phyloP scores from a whole-genome alignment of 2,888 invertebrate genomes.

The Halictus quadricinctus region DNA sequence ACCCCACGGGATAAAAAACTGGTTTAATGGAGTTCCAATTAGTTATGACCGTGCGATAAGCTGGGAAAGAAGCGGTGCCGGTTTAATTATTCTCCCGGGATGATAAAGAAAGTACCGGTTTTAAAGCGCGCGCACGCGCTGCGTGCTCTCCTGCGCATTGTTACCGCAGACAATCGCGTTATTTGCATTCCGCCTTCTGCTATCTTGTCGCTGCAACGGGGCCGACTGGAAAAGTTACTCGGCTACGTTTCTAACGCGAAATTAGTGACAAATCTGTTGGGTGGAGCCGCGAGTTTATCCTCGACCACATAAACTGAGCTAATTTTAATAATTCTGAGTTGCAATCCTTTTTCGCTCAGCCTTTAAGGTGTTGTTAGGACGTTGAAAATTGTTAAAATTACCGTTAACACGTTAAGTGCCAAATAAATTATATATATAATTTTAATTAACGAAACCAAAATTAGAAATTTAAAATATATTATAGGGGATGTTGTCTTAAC shows the following conservation, averaged over 20 bases:
- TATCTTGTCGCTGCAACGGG: neutral
- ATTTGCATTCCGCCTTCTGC: conserved; percentile 31
- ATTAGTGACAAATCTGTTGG: too few species aligned
- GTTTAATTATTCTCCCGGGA: conserved; percentile 50
- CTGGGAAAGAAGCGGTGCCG: conserved; percentile 39
- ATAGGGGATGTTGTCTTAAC: too few species aligned
- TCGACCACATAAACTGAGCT: too few species aligned
- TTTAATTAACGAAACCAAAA: too few species aligned
- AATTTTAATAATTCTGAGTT: neutral
- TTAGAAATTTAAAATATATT: too few species aligned
- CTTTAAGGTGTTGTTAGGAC: too few species aligned
- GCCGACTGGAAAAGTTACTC: neutral
- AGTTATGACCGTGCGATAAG: conserved; percentile 40
- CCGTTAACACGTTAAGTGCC: too few species aligned
- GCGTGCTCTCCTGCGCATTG: conserved; percentile 1
- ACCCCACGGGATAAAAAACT: neutral
- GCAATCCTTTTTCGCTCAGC: neutral
- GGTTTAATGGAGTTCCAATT: conserved; percentile 40
- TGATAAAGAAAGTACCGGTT: conserved; percentile 56
- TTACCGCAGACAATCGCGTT: conserved; percentile 30
- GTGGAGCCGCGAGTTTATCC: too few species aligned
- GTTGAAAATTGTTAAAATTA: too few species aligned
- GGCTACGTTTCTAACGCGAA: neutral
- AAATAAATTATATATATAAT: too few species aligned
- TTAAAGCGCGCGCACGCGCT: conserved; percentile 10